Evolutionary conservation across 1,140 invertebrate species (phyloP), one percentile per base, ranked within the genome.

Genomic region (Brachionus angularis): DNA sequence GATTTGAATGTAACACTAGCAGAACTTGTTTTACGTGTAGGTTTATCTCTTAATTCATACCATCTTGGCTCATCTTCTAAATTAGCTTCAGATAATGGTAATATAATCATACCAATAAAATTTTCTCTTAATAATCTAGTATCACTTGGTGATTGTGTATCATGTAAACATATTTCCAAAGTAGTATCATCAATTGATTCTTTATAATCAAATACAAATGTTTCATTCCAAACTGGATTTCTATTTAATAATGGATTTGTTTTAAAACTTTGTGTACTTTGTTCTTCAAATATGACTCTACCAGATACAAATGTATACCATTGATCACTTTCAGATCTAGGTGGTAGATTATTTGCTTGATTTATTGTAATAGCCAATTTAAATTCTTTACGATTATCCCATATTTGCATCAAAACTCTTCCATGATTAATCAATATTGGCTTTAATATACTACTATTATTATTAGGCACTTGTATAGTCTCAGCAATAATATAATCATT

Each of bases 201-300:
- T 10, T 91, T 85, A 23, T 88, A 87, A 0, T 86, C 83, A 77
- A 91, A 90, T 61, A 88, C 88, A 18, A 91, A 82, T n/a, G 89
- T 91, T 14, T 90, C 89, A 76, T 92, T 91, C 90, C 90, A 93
- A 49, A 90, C 88, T 5, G 90, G 90, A 78, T 89, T 90, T 75
- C 88, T 88, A 1, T 89, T 50, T 29, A 36, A 21, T 4, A 71
- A 12, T 12, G 46, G 14, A 10, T 71, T 61, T 18, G 70, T 71
- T 47, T 27, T 18, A 33, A 71, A 71, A 10, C 33, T 39, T 42
- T 61, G 27, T 49, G 42, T 50, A 16, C 47, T 31, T 31, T 50
- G 67, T 16, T 53, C 50, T 47, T 70, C 67, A 18, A 70, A 44
- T 10, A 70, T 36, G 8, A 70, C 14, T 10, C 46, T 12, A 42